Evolutionary conservation across 2,888 invertebrate species (phyloP).

Genomic region (Malacosoma neustria): DNA sequence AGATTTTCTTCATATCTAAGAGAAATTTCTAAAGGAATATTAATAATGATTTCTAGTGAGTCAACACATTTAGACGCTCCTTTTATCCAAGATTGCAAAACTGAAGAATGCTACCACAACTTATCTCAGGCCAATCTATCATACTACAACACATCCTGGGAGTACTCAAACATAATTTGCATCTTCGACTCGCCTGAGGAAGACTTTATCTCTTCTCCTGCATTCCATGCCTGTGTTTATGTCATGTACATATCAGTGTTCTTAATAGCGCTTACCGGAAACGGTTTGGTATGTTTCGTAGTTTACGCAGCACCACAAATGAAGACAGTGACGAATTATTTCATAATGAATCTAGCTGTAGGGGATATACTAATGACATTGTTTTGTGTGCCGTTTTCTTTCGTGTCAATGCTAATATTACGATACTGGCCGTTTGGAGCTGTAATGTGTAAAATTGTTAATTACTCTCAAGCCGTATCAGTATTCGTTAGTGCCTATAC

Average conservation of each 20-base stretch:
- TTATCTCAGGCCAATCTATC: constrained; percentile 2
- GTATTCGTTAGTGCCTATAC: constrained; percentile 93
- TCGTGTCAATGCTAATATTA: constrained; percentile 84
- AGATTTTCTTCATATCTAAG: no score
- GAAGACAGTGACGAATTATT: constrained; percentile 94
- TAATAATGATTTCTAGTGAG: background rate
- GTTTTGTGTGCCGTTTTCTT: constrained; percentile 94
- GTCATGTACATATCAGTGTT: constrained; percentile 83
- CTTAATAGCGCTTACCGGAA: constrained; percentile 81
- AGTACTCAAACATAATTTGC: constrained; percentile 20
- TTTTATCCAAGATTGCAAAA: background rate
- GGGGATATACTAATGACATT: constrained; percentile 93
- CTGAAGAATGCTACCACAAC: constrained; percentile 1
- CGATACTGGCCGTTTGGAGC: constrained; percentile 93
- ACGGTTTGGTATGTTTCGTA: constrained; percentile 89
- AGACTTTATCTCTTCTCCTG: constrained; percentile 48
- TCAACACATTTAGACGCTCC: background rate
- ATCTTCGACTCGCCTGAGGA: constrained; percentile 20
- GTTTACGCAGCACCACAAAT: constrained; percentile 88
- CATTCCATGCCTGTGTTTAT: constrained; percentile 80
- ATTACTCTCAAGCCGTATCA: constrained; percentile 87
- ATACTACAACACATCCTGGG: constrained; percentile 32
- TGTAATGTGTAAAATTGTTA: constrained; percentile 87
- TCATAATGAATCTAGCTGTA: constrained; percentile 91
- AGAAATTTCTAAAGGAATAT: no score